A percentile compares a stretch with the other conserved stretches of the same genome.
Conservation (phyloP, 1,140 invertebrate species). For the Hylaeus volcanicus region DNA sequence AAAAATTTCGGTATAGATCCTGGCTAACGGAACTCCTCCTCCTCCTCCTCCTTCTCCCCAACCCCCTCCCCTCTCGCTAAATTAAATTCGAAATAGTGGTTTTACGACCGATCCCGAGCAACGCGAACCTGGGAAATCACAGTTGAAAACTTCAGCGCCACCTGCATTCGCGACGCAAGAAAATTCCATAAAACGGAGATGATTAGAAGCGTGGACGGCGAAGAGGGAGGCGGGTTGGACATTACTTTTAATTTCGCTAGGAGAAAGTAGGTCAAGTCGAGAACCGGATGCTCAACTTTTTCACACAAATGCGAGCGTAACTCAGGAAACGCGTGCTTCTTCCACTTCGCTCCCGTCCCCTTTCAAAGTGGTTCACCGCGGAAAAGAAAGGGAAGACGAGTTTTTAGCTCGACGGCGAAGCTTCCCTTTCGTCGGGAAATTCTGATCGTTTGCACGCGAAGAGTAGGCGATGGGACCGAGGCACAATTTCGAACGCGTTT, state of each 20-base stretch:
- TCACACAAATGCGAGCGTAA: conserved; percentile 15
- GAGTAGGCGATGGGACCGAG: no score
- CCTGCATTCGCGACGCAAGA: not conserved
- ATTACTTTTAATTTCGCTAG: conserved; percentile 29
- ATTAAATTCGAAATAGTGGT: not conserved
- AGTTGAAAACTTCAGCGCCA: no score
- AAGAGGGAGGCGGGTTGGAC: not conserved
- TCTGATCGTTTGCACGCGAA: not conserved
- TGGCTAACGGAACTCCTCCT: no score
- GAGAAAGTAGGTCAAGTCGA: conserved; percentile 20
- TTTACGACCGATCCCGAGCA: no score
- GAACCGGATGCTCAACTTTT: conserved; percentile 21
- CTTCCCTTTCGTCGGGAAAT: not conserved
- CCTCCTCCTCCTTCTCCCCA: no score
- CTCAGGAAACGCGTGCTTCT: conserved; percentile 1
- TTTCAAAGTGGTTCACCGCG: not conserved
- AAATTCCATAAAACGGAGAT: not conserved
- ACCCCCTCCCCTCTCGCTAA: no score
- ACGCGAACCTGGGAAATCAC: not conserved
- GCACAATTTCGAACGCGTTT: not conserved
- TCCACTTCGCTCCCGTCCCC: no score
- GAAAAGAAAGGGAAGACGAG: not conserved
- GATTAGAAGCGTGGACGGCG: conserved; percentile 13
- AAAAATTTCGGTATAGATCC: not conserved
- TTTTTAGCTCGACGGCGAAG: not conserved